A percentile compares a stretch with the other conserved stretches of the same genome.
phyloP scores from a whole-genome alignment of 2,888 invertebrate species.

The Bimastos eiseni region DNA sequence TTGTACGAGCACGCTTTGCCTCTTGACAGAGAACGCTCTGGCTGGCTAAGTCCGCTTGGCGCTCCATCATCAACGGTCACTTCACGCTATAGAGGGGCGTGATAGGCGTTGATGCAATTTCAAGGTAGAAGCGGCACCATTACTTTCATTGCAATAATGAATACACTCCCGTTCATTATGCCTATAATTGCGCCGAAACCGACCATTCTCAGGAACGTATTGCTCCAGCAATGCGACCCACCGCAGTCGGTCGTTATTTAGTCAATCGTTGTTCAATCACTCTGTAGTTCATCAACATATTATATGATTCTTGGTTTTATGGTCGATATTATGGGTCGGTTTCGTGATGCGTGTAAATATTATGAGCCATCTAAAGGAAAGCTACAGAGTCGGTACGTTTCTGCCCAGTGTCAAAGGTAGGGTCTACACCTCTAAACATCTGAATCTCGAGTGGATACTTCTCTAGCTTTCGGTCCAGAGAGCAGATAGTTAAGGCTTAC shows the following conservation, averaged over 20 bases:
- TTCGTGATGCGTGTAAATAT: background rate
- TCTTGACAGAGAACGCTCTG: background rate
- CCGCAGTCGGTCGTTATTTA: conserved; percentile 2
- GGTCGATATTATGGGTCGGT: background rate
- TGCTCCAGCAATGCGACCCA: background rate
- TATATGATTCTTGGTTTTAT: background rate
- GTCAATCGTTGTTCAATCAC: background rate
- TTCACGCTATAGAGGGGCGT: background rate
- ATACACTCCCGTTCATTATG: conserved; percentile 13
- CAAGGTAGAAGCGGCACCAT: background rate
- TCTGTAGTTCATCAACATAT: background rate
- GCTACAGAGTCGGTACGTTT: background rate
- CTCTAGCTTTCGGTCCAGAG: background rate
- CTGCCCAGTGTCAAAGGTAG: background rate
- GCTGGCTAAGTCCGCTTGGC: background rate
- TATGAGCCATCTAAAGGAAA: background rate
- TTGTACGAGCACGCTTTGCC: background rate
- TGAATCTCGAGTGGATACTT: background rate
- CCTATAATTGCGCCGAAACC: background rate
- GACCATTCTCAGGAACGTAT: background rate
- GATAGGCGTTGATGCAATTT: background rate
- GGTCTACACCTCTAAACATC: background rate
- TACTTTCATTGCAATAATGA: background rate
- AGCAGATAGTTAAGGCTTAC: background rate
- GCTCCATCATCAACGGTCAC: background rate